Base-by-base conservation (phyloP, 2,888 invertebrate genomes). In the Epistrophe eligans region DNA sequence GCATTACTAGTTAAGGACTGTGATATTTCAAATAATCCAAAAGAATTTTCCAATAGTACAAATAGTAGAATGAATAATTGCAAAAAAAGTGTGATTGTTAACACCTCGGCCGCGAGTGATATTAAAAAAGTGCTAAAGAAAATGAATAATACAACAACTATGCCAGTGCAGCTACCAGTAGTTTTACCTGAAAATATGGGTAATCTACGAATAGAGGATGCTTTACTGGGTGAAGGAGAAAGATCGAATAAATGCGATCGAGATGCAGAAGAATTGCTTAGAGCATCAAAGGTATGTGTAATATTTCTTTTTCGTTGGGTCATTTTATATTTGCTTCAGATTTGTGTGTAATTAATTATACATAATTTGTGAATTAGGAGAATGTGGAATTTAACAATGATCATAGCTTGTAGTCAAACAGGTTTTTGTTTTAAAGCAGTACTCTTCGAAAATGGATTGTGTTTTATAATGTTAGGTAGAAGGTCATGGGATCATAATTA, bases 261-360 rank as follows among this genome's bases (percentile, higher is more conserved):
- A 83, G 95, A 95, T 89, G 94, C 94, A 89, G 94, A 94, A 88
- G 95, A 95, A 90, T 90, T 95, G 90, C 94, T 94, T 88, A 92
- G 95, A 87, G 95, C 95, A 77, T 95, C 95, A 15, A 94, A 93
- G 91, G 93, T 93, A 90, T 81, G 79, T 62, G 24, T 17, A 35
- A 35, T 48, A 2, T 55, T 83, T 55, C 77, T 40, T 13, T 74
- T 40, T 24, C 2, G 35, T 62, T 10, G 35, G 15, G 17, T 5
- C 15, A 8, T 28, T 52, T 50, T 50, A 2, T 50, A 19, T 24
- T 55, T 15, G 55, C 9, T 55, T 24, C 13, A 52, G 7, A 52
- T 48, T 11, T 8, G 11, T 48, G 17, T 8, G 11, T 17, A 17
- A 48, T 48, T 64, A 15, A 45, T 28, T 19, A 17, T 6, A 9